phyloP scores from a whole-genome alignment of 2,888 invertebrate species.

The Bombylius discolor region DNA sequence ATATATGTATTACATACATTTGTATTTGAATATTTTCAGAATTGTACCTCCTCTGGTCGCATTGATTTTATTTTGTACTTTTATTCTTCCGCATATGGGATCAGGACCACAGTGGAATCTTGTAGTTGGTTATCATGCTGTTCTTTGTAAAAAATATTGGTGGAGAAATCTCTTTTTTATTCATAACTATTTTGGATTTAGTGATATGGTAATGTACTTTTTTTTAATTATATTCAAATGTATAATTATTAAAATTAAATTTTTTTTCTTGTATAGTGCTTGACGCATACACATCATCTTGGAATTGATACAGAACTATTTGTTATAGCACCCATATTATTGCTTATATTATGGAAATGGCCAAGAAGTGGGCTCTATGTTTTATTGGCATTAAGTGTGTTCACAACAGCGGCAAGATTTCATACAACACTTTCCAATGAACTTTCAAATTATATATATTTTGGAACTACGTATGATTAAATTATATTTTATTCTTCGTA shows the following conservation, averaged over 20 bases:
- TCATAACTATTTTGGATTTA: conserved; percentile 59
- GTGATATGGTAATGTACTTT: conserved; percentile 46
- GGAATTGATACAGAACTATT: conserved; percentile 60
- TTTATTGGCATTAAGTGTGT: conserved; percentile 37
- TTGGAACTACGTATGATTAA: conserved; percentile 51
- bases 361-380: conserved; percentile 41
- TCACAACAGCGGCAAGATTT: conserved; percentile 48
- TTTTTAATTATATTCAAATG: neutral
- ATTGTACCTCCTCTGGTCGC: conserved; percentile 51
- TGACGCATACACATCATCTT: conserved; percentile 58
- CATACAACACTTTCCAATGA: conserved; percentile 46
- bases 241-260: neutral
- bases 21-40: conserved; percentile 24
- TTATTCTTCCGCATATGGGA: conserved; percentile 46
- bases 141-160: conserved; percentile 54
- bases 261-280: conserved; percentile 38
- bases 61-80: conserved; percentile 53
- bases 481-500: neutral
- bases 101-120: conserved; percentile 58
- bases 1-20: no score
- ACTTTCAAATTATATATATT: conserved; percentile 53
- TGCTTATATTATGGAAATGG: conserved; percentile 46
- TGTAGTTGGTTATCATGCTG: conserved; percentile 52
- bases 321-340: conserved; percentile 46
- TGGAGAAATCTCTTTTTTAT: conserved; percentile 59